phyloP scores from a whole-genome alignment of 2,797 vertebrate species.

The Protonibea diacanthus region DNA sequence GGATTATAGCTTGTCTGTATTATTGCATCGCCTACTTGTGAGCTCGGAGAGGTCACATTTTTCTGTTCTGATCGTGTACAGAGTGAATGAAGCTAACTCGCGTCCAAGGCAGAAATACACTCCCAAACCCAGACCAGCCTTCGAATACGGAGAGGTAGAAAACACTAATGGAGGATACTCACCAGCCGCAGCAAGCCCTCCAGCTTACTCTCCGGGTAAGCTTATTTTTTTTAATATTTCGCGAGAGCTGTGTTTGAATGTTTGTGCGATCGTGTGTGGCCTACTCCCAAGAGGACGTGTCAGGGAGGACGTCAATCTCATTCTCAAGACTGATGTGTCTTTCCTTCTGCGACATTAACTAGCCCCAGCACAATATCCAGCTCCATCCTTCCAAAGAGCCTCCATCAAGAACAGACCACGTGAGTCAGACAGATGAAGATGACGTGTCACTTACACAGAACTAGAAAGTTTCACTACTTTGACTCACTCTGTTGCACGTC shows the following conservation, averaged over 20 bases:
- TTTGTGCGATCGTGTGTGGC: background rate
- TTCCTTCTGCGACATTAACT: slow-evolving; percentile 61
- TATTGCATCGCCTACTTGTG: background rate
- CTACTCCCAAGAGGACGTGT: slow-evolving; percentile 16
- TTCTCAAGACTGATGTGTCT: slow-evolving; percentile 54
- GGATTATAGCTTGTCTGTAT: background rate
- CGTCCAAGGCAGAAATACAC: slow-evolving; percentile 89
- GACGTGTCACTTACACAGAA: slow-evolving; percentile 28
- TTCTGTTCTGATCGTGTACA: slow-evolving; percentile 65
- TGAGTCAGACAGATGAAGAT: slow-evolving; percentile 72
- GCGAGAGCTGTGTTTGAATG: background rate
- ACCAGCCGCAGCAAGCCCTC: slow-evolving; percentile 61
- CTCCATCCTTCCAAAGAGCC: slow-evolving; percentile 67
- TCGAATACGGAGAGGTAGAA: slow-evolving; percentile 86
- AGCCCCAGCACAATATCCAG: slow-evolving; percentile 62
- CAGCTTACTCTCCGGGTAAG: slow-evolving; percentile 77
- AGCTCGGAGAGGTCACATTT: background rate
- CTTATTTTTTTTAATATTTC: background rate
- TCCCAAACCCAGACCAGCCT: slow-evolving; percentile 87
- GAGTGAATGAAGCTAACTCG: slow-evolving; percentile 89
- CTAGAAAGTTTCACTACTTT: slow-evolving; percentile 10
- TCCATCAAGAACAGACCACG: slow-evolving; percentile 71
- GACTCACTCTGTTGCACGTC: slow-evolving; percentile 26
- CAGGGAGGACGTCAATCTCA: background rate
- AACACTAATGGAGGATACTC: slow-evolving; percentile 91